These are phyloP conservation scores for Metacarcinus magister DNA, from an alignment of 2,888 invertebrate genomes.

Conservation along the genomic window DNA sequence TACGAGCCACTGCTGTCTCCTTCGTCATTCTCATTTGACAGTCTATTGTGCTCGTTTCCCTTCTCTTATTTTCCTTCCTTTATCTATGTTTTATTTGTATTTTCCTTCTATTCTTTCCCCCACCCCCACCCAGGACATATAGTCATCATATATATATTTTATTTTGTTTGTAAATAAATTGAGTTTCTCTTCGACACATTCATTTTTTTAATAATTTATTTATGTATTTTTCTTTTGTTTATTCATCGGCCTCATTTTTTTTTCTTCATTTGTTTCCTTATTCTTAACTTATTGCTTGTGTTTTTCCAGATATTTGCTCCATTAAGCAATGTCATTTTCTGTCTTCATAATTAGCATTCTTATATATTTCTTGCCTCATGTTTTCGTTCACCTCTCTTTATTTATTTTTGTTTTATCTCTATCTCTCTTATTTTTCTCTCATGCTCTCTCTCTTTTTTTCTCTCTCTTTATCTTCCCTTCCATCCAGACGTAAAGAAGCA, in stretches of 20 bases:
- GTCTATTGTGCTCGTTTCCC: neutral
- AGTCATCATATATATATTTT: too few species aligned
- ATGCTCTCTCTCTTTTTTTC: neutral
- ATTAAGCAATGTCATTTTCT: neutral
- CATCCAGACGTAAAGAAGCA: neutral
- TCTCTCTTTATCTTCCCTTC: neutral
- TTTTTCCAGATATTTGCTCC: neutral
- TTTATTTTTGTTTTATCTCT: neutral
- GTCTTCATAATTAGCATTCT: neutral
- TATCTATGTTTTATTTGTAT: neutral
- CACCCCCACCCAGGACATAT: too few species aligned
- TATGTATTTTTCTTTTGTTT: neutral
- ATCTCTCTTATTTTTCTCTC: neutral
- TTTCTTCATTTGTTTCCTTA: neutral
- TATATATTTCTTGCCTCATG: neutral
- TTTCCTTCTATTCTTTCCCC: too few species aligned
- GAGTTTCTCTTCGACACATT: too few species aligned
- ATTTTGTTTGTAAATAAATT: too few species aligned
- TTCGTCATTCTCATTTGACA: neutral
- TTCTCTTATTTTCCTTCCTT: neutral
- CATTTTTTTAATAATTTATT: neutral
- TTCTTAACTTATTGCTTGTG: neutral
- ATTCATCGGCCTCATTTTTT: neutral
- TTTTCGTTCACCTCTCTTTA: neutral
- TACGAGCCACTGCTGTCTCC: neutral